Evolutionary conservation across 1,140 invertebrate species (phyloP), one percentile per base, ranked within the genome.

Genomic region (Atta colombica): DNA sequence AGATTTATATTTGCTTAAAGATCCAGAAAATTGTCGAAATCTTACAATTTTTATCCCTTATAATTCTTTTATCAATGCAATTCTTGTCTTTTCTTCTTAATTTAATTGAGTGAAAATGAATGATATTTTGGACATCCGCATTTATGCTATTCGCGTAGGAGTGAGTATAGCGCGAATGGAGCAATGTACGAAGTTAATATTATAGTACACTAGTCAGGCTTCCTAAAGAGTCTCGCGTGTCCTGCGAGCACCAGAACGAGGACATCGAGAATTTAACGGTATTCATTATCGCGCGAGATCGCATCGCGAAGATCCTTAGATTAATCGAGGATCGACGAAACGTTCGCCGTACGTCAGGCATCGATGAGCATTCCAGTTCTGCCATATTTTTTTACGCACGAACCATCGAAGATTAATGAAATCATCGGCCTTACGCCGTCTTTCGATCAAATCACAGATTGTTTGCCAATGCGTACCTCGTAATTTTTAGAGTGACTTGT

Each of bases 131-230:
- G 39, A 84, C 45, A 77, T n/a, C 25, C 51, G 16, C 21, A 28
- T 71, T 35, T 28, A 63, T 6, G 21, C 7, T 21, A 55, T 51
- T 28, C 39, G 6, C 21, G 1, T 80, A 14, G 55, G 31, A 58
- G 65, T 63, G 18, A 55, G 39, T 45, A 45, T 8, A 45, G 8
- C 39, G 31, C 66, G 61, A 28, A n/a, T 89, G 61, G 45, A 69
- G 61, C 53, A 71, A 75, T 21, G 45, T 87, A 81, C 74, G 39
- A 60, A 71, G 63, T 77, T 89, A 84, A 90, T 77, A 80, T 80
- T 85, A 39, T 25, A 89, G 87, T 68, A 87, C 87, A 89, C 90
- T 91, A 91, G 90, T 91, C 90, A 90, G 90, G 89, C 60, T 77
- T 88, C 60, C 69, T 89, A 53, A 89, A 77, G 74, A 69, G 66